phyloP scores from a whole-genome alignment of 2,113 vertebrate genomes.

The Pedetes capensis region DNA sequence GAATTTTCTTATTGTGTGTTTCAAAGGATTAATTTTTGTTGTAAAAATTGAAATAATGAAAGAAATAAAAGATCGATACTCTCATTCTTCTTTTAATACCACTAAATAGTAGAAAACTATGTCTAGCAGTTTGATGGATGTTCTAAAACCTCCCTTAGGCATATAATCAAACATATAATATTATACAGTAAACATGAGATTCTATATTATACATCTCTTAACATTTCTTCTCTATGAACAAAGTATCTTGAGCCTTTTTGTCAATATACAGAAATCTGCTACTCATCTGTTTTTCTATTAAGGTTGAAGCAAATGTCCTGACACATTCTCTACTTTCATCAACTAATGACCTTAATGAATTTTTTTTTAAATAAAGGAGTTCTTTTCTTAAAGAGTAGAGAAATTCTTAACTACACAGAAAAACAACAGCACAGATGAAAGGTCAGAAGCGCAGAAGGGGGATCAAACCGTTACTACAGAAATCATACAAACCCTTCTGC shows the following conservation, averaged over 20 bases:
- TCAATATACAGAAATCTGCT: not conserved
- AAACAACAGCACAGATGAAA: not conserved
- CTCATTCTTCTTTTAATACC: not conserved
- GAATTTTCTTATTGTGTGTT: not conserved
- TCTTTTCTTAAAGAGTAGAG: not conserved
- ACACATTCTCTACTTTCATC: not conserved
- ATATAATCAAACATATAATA: not conserved
- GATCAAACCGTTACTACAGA: not conserved
- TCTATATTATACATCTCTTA: not conserved
- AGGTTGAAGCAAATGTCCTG: not conserved
- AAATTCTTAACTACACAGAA: not conserved
- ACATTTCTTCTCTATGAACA: not conserved
- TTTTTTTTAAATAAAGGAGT: not conserved
- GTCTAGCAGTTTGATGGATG: not conserved
- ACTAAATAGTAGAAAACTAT: not conserved
- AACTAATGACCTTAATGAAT: conserved; percentile 1
- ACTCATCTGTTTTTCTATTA: conserved; percentile 17
- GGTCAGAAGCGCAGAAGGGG: not conserved
- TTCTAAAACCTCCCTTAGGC: not conserved
- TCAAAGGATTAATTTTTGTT: not conserved
- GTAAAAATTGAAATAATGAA: conserved; percentile 2
- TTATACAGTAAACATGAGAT: not conserved
- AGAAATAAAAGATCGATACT: conserved; percentile 3
- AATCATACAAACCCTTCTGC: not conserved
- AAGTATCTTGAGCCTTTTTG: not conserved